Evolutionary conservation across 2,888 invertebrate genomes (phyloP), one percentile per base, ranked within the genome.

Genomic region (Himalopsyche japonica): DNA sequence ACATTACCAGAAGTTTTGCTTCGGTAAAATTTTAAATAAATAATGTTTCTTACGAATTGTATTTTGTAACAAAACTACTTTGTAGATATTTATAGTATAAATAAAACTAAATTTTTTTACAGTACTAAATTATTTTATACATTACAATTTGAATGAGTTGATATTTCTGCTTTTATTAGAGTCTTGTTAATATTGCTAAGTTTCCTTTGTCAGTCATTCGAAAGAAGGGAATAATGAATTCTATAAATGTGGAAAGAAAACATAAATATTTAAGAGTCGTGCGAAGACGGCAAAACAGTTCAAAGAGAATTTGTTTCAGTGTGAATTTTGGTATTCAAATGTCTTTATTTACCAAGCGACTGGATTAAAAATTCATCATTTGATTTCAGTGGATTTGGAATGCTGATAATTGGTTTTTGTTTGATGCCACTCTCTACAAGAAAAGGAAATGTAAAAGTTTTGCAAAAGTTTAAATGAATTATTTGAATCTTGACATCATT

Each of bases 211-310:
- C 83, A 83, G 79, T 83, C 80, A 83, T 83, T 83, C 76, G 79
- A 83, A 82, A 86, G 79, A 83, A 79, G 64, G 49, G 82, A 86
- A 84, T 86, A 84, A 86, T 86, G 84, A 84, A 85, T 76, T 79
- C 20, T 49, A 81, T 81, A 83, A 85, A 85, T 85, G 83, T 85
- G 81, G 83, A 78, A 85, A 80, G 84, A 80, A 84, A 82, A 82
- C 84, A 86, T 86, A 84, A 84, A 86, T 86, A 86, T 86, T 86
- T 86, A 86, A 82, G 64, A 81, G 82, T 70, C 76, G 76, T 57
- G 20, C 24, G 8, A 57, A 57, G 57, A 57, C 0, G 24, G 57
- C 20, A 24, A 57, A 57, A 57, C 20, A 57, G 57, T n/a, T 57
- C 57, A 57, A 57, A 57, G 57, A 80, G 84, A 86, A 84, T 86